phyloP scores from a whole-genome alignment of 2,888 invertebrate species.

The Callinectes sapidus region DNA sequence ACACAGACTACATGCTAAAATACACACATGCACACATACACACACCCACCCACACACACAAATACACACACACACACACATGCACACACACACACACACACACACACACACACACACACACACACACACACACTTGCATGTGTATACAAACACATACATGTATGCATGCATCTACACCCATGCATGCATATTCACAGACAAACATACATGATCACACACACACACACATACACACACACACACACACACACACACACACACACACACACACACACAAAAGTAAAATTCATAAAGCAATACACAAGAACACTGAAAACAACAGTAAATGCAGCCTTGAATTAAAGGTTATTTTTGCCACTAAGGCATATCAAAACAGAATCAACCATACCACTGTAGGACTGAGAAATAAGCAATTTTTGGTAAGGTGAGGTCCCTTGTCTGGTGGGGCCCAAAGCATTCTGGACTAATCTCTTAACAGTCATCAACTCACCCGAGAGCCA shows the following conservation, averaged over 20 bases:
- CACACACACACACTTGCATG: not conserved
- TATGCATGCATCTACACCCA: not conserved
- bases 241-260: not conserved
- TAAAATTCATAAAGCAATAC: not conserved
- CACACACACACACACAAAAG: not conserved
- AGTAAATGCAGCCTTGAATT: not conserved
- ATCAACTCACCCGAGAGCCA: slow-evolving; percentile 47
- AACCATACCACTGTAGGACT: not conserved
- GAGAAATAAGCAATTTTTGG: not conserved
- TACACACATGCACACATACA: not conserved
- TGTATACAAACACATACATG: not conserved
- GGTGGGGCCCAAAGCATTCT: not conserved
- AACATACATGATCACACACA: not conserved
- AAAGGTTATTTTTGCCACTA: not conserved
- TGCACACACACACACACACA: not conserved
- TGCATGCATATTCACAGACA: not conserved
- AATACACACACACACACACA: not conserved
- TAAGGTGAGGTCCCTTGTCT: not conserved
- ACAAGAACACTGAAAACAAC: not conserved
- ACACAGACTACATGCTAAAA: not conserved
- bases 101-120: not conserved
- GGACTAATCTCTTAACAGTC: not conserved
- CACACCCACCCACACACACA: not conserved
- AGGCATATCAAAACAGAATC: not conserved
- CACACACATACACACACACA: not conserved